Evolutionary conservation across 2,888 invertebrate species (phyloP).

Genomic region (Torymus texanus): DNA sequence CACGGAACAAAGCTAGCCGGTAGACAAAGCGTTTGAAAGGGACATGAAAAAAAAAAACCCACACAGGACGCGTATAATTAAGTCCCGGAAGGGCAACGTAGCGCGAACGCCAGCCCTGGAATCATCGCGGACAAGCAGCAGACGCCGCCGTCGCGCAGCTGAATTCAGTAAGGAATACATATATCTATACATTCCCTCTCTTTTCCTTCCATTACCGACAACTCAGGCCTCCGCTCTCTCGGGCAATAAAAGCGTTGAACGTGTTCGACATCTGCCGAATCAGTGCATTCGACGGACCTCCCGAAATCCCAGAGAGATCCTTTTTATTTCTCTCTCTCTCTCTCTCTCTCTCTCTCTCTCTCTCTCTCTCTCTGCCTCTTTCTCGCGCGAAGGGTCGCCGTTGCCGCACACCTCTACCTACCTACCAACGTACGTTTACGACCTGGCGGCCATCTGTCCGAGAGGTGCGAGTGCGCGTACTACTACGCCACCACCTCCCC

Average conservation of each 20-base stretch:
- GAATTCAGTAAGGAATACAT: conserved; percentile 13
- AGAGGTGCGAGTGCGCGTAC: not conserved
- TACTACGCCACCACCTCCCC: conserved; percentile 20
- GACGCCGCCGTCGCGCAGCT: conserved; percentile 9
- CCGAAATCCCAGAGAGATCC: conserved; percentile 45
- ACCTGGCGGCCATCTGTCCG: conserved; percentile 34
- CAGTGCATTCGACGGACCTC: conserved; percentile 58
- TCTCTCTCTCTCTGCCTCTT: conserved; percentile 5
- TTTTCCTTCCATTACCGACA: no score
- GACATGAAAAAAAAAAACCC: not conserved
- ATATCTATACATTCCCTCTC: no score
- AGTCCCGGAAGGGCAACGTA: not conserved
- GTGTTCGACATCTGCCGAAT: conserved; percentile 71
- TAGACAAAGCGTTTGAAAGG: conserved; percentile 14
- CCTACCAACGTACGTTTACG: conserved; percentile 32
- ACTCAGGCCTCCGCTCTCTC: not conserved
- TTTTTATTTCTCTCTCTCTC: conserved; percentile 39
- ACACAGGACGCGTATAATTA: conserved; percentile 26
- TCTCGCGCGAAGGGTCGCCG: not conserved
- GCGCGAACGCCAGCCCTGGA: no score
- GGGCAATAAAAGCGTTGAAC: conserved; percentile 61
- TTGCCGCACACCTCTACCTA: conserved; percentile 3
- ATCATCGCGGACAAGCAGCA: no score
- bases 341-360: not conserved
- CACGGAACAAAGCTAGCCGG: not conserved